phyloP scores from a whole-genome alignment of 2,888 invertebrate species.

The Neelides folsomi region DNA sequence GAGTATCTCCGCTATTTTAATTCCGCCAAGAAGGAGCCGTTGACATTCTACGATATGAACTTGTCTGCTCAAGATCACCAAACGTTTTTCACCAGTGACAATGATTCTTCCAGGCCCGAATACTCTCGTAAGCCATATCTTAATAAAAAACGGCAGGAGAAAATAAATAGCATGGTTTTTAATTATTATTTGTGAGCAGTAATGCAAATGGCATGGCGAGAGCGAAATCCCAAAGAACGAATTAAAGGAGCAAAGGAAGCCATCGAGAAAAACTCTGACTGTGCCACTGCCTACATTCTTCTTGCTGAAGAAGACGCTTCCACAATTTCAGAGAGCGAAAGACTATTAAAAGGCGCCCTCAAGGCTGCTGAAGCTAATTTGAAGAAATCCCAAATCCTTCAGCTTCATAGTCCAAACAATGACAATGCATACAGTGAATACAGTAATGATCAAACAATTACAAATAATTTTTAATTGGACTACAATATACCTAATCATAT shows the following conservation, averaged over 20 bases:
- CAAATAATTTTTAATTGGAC: too few species aligned
- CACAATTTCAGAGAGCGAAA: constrained; percentile 76
- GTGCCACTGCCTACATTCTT: constrained; percentile 86
- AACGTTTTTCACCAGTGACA: constrained; percentile 85
- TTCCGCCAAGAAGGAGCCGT: constrained; percentile 80
- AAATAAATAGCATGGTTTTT: not conserved
- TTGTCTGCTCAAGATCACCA: constrained; percentile 97
- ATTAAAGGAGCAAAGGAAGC: constrained; percentile 85
- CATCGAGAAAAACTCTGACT: constrained; percentile 72
- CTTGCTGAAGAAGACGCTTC: constrained; percentile 93
- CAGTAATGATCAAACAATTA: too few species aligned
- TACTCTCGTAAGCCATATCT: constrained; percentile 60
- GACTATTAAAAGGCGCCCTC: constrained; percentile 64
- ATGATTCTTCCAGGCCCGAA: constrained; percentile 70
- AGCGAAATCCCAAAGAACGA: constrained; percentile 76
- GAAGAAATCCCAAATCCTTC: constrained; percentile 61
- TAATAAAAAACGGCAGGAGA: too few species aligned
- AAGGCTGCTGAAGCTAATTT: constrained; percentile 72
- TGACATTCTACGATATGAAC: constrained; percentile 99
- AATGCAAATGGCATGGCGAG: constrained; percentile 94
- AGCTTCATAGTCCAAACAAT: constrained; percentile 53
- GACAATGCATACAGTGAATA: constrained; percentile 55
- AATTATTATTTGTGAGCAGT: constrained; percentile 39
- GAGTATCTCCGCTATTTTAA: constrained; percentile 92
- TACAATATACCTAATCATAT: too few species aligned